Evolutionary conservation across 1,140 invertebrate genomes (phyloP).

Genomic region (Trichonephila inaurata): DNA sequence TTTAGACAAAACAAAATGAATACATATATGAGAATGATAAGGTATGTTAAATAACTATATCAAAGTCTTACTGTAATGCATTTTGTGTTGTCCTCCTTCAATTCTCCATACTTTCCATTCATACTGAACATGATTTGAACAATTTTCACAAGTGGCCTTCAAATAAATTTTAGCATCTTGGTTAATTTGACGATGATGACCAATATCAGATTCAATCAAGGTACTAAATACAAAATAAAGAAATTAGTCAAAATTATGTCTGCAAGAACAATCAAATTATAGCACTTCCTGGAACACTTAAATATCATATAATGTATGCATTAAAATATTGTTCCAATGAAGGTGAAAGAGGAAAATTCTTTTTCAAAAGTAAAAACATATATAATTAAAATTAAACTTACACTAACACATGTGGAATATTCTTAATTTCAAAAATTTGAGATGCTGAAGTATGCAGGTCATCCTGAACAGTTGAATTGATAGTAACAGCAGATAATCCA

Average conservation of each 20-base stretch:
- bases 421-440: constrained; percentile 63
- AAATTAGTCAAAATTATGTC: no score
- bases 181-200: constrained; percentile 36
- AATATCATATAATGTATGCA: no score
- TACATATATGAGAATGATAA: no score
- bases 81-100: constrained; percentile 57
- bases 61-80: constrained; percentile 67
- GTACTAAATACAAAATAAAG: not conserved
- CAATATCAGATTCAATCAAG: not conserved
- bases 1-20: no score
- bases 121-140: constrained; percentile 24
- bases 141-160: constrained; percentile 53
- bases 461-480: constrained; percentile 39
- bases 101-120: constrained; percentile 70
- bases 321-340: no score
- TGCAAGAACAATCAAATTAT: no score
- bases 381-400: not conserved
- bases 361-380: not conserved
- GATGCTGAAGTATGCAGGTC: not conserved
- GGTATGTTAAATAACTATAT: no score
- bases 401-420: constrained; percentile 10
- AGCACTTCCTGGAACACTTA: no score
- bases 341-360: no score
- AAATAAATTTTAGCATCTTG: constrained; percentile 51
- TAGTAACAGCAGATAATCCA: constrained; percentile 19